These are phyloP conservation scores for Rynchops niger DNA, from an alignment of 2,113 vertebrate genomes.

Conservation along the genomic window DNA sequence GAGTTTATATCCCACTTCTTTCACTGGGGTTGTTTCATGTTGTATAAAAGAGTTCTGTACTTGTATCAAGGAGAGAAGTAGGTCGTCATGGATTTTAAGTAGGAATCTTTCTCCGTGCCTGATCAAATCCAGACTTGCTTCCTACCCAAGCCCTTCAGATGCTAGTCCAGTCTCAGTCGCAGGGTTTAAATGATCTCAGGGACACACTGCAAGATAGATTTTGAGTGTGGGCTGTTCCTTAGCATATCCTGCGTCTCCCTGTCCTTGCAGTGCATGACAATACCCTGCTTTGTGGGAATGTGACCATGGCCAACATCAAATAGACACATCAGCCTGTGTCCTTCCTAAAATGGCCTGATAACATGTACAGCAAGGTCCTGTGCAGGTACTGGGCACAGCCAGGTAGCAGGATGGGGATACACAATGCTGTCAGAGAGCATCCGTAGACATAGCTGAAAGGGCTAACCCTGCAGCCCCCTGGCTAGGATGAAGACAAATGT, in stretches of 20 bases:
- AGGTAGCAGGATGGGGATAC: background rate
- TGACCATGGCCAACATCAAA: background rate
- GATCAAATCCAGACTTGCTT: background rate
- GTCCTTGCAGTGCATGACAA: background rate
- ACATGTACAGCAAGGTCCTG: background rate
- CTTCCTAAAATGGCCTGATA: background rate
- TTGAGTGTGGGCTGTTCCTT: background rate
- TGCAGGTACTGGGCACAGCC: background rate
- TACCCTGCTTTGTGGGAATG: background rate
- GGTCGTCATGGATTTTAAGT: background rate
- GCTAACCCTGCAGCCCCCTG: background rate
- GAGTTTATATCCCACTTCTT: background rate
- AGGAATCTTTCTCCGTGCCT: background rate
- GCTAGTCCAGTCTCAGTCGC: background rate
- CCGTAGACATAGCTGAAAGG: background rate
- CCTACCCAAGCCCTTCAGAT: background rate
- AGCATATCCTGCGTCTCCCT: background rate
- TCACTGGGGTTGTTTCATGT: background rate
- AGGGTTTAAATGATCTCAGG: background rate
- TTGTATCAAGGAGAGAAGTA: background rate
- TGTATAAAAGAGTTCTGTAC: background rate
- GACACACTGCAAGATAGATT: background rate
- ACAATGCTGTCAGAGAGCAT: background rate
- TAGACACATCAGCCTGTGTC: background rate
- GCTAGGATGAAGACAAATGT: background rate